Percentiles rank a stretch among this genome's conserved stretches.
Evolutionary conservation across 1,140 invertebrate species (phyloP).

Genomic region (Liolophura sinensis): DNA sequence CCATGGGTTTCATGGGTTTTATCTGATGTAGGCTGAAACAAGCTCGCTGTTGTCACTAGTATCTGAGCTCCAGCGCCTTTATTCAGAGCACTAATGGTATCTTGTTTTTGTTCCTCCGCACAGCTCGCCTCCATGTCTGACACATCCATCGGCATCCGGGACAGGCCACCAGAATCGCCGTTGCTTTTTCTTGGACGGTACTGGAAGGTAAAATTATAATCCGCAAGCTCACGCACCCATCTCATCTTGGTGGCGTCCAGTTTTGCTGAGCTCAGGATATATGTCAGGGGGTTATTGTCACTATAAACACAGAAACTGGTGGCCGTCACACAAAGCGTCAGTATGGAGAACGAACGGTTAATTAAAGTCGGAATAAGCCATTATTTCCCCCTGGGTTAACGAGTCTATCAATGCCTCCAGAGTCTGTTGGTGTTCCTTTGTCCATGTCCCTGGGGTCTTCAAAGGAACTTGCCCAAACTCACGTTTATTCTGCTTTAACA

Average conservation of each 20-base stretch:
- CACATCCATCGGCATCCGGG: slow-evolving; percentile 14
- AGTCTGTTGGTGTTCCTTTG: slow-evolving; percentile 4
- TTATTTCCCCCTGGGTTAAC: slow-evolving; percentile 27
- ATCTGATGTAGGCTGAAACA: slow-evolving; percentile 1
- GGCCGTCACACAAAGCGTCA: slow-evolving; percentile 39
- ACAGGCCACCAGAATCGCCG: slow-evolving; percentile 13
- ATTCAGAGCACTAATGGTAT: slow-evolving; percentile 5
- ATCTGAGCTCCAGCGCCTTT: slow-evolving; percentile 8
- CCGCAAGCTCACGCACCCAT: slow-evolving; percentile 11
- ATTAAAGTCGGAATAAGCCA: slow-evolving; percentile 45
- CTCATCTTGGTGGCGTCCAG: slow-evolving; percentile 15
- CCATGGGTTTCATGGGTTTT: slow-evolving; percentile 4
- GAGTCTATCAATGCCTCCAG: slow-evolving; percentile 34
- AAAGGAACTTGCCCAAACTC: slow-evolving; percentile 7
- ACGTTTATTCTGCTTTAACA: slow-evolving; percentile 4
- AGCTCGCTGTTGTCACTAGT: background rate
- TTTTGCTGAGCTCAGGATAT: slow-evolving; percentile 16
- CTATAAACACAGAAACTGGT: too few species aligned
- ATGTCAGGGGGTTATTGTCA: slow-evolving; percentile 15
- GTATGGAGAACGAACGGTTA: slow-evolving; percentile 40
- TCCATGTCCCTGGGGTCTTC: slow-evolving; percentile 11
- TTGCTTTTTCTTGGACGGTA: slow-evolving; percentile 18
- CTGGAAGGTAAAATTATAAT: slow-evolving; percentile 17
- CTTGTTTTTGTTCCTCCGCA: slow-evolving; percentile 13
- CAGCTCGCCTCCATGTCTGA: slow-evolving; percentile 12